Percentiles rank a stretch among this genome's conserved stretches.
These are phyloP conservation scores for Gnathonemus longibarbis DNA, from an alignment of 2,113 vertebrate genomes.

Conservation along the genomic window DNA sequence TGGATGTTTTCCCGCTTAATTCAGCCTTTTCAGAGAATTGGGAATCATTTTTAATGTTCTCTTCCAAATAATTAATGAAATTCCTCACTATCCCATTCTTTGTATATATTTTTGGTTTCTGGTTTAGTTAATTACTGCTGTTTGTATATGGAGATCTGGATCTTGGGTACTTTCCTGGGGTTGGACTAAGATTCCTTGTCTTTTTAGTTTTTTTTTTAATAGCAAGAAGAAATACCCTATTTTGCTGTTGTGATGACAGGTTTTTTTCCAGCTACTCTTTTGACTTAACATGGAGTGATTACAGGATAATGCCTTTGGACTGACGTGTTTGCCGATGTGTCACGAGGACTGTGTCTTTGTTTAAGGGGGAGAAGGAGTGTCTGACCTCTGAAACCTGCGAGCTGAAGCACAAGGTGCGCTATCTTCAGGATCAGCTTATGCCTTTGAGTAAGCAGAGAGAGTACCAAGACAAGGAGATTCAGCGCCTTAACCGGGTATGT, in stretches of 20 bases:
- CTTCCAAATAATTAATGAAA: neutral
- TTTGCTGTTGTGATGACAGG: neutral
- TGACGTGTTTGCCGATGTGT: neutral
- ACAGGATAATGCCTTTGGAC: neutral
- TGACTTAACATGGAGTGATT: neutral
- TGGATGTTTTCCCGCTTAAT: neutral
- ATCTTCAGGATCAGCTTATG: conserved; percentile 84
- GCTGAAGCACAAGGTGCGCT: conserved; percentile 81
- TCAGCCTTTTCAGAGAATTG: neutral
- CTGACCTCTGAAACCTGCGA: conserved; percentile 78
- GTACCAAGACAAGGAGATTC: conserved; percentile 95
- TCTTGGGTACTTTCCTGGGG: conserved; percentile 5
- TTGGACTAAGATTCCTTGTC: neutral
- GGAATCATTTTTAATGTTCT: neutral
- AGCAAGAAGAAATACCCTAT: neutral
- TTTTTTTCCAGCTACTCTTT: neutral
- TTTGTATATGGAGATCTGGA: neutral
- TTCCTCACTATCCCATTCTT: neutral
- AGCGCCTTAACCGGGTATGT: conserved; percentile 84
- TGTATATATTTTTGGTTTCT: neutral
- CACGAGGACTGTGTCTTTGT: neutral
- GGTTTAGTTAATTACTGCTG: neutral
- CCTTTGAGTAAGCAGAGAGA: conserved; percentile 84
- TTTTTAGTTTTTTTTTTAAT: neutral
- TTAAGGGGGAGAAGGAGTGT: conserved; percentile 82